Percentiles rank a stretch among this genome's conserved stretches.
phyloP scores from a whole-genome alignment of 2,888 invertebrate species.

The Coremacera marginata region DNA sequence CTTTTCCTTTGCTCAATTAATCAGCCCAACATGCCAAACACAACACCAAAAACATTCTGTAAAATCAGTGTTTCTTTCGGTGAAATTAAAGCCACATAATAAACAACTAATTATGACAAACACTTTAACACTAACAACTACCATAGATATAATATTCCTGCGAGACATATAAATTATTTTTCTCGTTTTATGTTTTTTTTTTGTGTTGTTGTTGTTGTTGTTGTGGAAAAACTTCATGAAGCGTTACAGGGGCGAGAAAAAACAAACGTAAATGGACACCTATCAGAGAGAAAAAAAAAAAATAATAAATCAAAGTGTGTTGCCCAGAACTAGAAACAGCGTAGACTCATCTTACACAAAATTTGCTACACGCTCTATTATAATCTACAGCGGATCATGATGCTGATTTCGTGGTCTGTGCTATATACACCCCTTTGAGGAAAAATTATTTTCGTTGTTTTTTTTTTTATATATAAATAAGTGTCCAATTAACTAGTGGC shows the following conservation, averaged over 20 bases:
- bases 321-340: neutral
- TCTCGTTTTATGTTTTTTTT: neutral
- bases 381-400: neutral
- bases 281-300: slow-evolving; percentile 1
- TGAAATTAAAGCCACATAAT: slow-evolving; percentile 8
- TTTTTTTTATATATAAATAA: neutral
- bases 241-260: neutral
- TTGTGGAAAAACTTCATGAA: neutral
- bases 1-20: neutral
- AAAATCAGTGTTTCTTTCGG: neutral
- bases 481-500: slow-evolving; percentile 21
- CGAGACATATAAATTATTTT: slow-evolving; percentile 19
- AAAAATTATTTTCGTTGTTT: neutral
- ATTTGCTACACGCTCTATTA: neutral
- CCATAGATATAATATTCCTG: slow-evolving; percentile 5
- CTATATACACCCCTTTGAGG: slow-evolving; percentile 15
- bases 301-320: slow-evolving; percentile 23
- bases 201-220: no score
- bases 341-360: slow-evolving; percentile 15
- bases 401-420: neutral
- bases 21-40: neutral
- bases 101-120: slow-evolving; percentile 24
- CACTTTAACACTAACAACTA: neutral
- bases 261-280: slow-evolving; percentile 22
- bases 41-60: neutral